phyloP scores from a whole-genome alignment of 23 tunicate species.

The Diplosoma virens region DNA sequence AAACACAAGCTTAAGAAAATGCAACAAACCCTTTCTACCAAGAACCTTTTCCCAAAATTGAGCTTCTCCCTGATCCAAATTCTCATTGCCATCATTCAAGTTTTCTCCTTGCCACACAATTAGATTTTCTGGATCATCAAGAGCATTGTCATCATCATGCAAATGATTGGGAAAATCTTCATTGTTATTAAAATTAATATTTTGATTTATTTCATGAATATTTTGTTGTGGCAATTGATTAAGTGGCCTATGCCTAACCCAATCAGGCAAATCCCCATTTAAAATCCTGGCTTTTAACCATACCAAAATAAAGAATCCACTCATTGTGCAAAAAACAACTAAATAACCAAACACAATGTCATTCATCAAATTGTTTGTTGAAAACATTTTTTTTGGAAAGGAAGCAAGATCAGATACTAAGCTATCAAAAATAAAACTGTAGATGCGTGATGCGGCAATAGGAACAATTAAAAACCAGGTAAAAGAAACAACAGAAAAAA shows the following conservation, averaged over 20 bases:
- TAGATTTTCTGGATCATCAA: neutral
- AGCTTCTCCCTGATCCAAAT: constrained; percentile 80
- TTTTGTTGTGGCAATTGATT: neutral
- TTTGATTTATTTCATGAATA: neutral
- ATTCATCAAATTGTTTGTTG: constrained; percentile 36
- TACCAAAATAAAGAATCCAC: constrained; percentile 56
- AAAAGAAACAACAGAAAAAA: constrained; percentile 71
- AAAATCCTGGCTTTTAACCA: constrained; percentile 73
- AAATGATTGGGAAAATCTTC: neutral
- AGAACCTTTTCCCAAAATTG: constrained; percentile 80
- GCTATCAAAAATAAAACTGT: constrained; percentile 57
- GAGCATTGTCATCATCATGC: constrained; percentile 22
- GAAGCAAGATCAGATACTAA: constrained; percentile 41
- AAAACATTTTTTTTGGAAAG: constrained; percentile 60
- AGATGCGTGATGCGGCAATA: constrained; percentile 48
- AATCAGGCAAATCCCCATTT: constrained; percentile 73
- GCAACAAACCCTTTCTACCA: constrained; percentile 75
- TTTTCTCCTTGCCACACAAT: neutral
- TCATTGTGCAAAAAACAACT: constrained; percentile 74
- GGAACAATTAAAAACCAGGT: constrained; percentile 88
- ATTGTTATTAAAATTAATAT: neutral
- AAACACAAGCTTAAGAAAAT: constrained; percentile 79
- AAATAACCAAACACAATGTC: constrained; percentile 64
- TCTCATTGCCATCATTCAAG: constrained; percentile 38
- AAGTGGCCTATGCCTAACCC: constrained; percentile 20